Conservation (phyloP, 1,140 invertebrate genomes). For the Phortica variegata region DNA sequence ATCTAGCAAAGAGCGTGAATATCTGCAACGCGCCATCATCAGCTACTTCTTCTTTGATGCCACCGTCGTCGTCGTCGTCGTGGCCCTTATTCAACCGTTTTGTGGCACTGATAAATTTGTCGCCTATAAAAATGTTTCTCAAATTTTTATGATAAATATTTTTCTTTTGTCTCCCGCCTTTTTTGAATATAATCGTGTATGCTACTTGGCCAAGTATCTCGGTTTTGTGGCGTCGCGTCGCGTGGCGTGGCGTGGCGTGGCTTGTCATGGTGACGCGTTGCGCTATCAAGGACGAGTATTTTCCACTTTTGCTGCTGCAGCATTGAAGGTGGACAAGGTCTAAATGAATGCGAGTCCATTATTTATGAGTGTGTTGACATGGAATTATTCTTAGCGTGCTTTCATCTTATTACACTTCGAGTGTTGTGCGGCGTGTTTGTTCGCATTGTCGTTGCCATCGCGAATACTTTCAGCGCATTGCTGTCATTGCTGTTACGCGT, state of each 20-base stretch:
- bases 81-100: conserved; percentile 33
- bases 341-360: conserved; percentile 32
- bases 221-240: no score
- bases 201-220: no score
- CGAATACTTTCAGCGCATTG: conserved; percentile 5
- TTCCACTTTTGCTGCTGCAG: no score
- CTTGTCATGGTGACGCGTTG: no score
- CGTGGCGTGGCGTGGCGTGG: no score
- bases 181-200: no score
- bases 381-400: conserved; percentile 50
- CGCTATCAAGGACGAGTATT: no score
- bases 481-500: conserved; percentile 20
- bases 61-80: neutral
- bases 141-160: conserved; percentile 49
- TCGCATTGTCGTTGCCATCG: neutral
- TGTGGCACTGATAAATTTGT: conserved; percentile 53
- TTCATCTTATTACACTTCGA: neutral
- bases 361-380: conserved; percentile 56
- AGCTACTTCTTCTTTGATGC: no score
- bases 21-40: no score
- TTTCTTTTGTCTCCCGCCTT: conserved; percentile 33
- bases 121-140: conserved; percentile 36
- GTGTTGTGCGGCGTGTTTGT: conserved; percentile 1
- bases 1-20: no score
- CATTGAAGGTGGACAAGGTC: no score